A percentile compares a stretch with the other conserved stretches of the same genome.
Conservation (phyloP, 2,888 invertebrate genomes). For the Ornithoptera priamus region DNA sequence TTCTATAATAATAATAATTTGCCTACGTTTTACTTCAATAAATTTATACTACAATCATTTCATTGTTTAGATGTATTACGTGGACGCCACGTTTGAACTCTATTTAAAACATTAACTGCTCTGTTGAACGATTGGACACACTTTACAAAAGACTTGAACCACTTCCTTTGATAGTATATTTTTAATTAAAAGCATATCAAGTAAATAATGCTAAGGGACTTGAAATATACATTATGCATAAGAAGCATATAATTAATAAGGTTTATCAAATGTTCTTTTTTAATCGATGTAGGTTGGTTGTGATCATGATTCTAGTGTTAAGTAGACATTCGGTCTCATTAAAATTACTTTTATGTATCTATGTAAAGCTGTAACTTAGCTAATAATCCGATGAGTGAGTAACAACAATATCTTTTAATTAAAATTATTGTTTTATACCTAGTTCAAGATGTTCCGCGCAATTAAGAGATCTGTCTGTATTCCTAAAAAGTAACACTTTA, state of each 20-base stretch:
- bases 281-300: no score
- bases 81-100: conserved; percentile 49
- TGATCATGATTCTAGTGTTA: no score
- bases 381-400: no score
- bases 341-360: no score
- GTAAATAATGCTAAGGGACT: background rate
- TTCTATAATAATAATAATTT: background rate
- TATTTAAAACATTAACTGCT: conserved; percentile 59
- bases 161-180: conserved; percentile 48
- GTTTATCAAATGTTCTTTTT: background rate
- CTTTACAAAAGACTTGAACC: conserved; percentile 53
- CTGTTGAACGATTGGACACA: conserved; percentile 59
- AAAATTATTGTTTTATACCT: no score
- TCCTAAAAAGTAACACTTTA: background rate
- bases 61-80: conserved; percentile 33
- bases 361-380: no score
- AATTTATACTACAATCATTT: conserved; percentile 1
- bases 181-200: conserved; percentile 4
- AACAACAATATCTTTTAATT: no score
- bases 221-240: background rate
- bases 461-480: no score
- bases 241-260: background rate
- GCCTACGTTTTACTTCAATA: conserved; percentile 8
- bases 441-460: no score
- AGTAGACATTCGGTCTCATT: no score